These are phyloP conservation scores for Pyrrhura leucotis DNA, from an alignment of 2,797 vertebrate species.

Conservation along the genomic window DNA sequence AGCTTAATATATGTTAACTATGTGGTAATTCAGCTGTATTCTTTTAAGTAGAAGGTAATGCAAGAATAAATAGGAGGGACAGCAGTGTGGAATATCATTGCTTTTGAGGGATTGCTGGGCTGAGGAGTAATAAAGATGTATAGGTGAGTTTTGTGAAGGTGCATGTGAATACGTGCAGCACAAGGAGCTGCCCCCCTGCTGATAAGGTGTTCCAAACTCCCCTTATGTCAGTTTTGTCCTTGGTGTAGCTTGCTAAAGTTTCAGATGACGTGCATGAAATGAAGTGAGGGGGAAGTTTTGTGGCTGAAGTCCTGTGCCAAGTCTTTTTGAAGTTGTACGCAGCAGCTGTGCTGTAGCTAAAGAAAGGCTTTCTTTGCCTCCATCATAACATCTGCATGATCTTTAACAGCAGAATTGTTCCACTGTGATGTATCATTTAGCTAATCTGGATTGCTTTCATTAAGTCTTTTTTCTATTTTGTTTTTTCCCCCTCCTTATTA, in stretches of 20 bases:
- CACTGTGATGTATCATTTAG: background rate
- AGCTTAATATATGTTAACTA: background rate
- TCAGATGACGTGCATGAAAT: background rate
- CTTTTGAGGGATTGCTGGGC: background rate
- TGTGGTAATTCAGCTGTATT: background rate
- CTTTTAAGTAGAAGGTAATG: background rate
- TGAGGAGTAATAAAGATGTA: background rate
- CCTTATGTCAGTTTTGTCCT: background rate
- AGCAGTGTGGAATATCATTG: background rate
- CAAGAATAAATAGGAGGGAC: background rate
- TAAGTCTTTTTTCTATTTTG: background rate
- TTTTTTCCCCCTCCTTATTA: background rate
- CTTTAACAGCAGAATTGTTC: constrained; percentile 46
- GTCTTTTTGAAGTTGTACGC: constrained; percentile 47
- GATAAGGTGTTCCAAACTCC: background rate
- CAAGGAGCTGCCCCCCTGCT: background rate
- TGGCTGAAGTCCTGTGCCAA: constrained; percentile 50
- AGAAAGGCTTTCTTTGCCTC: constrained; percentile 54
- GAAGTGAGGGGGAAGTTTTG: constrained; percentile 32
- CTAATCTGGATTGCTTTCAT: constrained; percentile 19
- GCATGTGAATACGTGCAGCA: background rate
- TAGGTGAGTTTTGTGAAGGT: background rate
- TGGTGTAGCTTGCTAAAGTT: background rate
- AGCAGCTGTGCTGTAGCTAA: constrained; percentile 61
- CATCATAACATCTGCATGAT: constrained; percentile 43